phyloP scores from a whole-genome alignment of 2,888 invertebrate species.

The Dorcus parallelipipedus region DNA sequence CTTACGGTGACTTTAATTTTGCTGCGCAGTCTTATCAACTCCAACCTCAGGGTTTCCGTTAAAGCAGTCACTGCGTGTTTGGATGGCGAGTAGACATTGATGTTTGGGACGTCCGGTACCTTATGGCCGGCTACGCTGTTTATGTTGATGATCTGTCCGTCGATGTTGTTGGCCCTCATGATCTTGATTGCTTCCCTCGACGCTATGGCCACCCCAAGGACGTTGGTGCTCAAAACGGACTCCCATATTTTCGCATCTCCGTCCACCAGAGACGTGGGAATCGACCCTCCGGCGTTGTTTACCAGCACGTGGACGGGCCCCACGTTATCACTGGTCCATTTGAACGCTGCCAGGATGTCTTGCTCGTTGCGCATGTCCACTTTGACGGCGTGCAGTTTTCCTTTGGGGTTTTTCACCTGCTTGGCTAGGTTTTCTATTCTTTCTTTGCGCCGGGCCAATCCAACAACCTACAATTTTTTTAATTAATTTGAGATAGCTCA shows the following conservation, averaged over 20 bases:
- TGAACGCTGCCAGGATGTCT: slow-evolving; percentile 17
- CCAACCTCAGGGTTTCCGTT: slow-evolving; percentile 21
- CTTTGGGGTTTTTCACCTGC: too few relatives aligned
- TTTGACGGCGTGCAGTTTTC: too few relatives aligned
- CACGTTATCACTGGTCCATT: not conserved
- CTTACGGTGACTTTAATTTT: slow-evolving; percentile 32
- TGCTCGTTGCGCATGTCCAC: not conserved
- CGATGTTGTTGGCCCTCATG: slow-evolving; percentile 32
- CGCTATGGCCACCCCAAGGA: slow-evolving; percentile 20
- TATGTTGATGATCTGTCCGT: slow-evolving; percentile 37
- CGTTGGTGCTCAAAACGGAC: slow-evolving; percentile 11
- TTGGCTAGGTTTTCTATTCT: not conserved
- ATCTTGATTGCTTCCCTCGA: slow-evolving; percentile 34
- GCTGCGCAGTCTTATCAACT: slow-evolving; percentile 16
- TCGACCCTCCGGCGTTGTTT: slow-evolving; percentile 11
- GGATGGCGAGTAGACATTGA: slow-evolving; percentile 28
- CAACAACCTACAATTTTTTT: too few relatives aligned
- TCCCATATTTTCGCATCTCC: slow-evolving; percentile 12
- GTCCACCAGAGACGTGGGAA: slow-evolving; percentile 1
- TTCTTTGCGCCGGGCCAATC: too few relatives aligned
- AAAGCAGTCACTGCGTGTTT: slow-evolving; percentile 29
- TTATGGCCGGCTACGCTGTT: slow-evolving; percentile 36
- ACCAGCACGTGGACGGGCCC: not conserved
- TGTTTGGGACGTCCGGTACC: slow-evolving; percentile 25
- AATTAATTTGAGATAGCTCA: too few relatives aligned